Evolutionary conservation across 2,113 vertebrate species (phyloP).

Genomic region (Chunga burmeisteri): DNA sequence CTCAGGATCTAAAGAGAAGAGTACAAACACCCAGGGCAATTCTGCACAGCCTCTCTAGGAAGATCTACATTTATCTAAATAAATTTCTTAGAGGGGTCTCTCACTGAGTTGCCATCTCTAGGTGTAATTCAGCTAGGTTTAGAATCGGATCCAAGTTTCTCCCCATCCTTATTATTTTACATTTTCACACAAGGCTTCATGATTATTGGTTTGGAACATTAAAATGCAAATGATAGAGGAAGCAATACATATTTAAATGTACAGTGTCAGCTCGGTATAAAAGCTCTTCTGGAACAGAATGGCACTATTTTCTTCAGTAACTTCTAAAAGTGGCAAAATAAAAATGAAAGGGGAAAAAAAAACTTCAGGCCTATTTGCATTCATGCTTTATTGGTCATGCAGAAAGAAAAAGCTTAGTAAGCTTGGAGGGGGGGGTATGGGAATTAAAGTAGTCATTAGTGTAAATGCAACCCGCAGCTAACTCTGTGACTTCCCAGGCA

Average conservation of each 20-base stretch:
- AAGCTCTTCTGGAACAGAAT: slow-evolving; percentile 42
- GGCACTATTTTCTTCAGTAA: slow-evolving; percentile 37
- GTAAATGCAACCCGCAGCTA: slow-evolving; percentile 45
- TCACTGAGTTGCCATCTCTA: slow-evolving; percentile 45
- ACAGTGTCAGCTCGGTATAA: slow-evolving; percentile 47
- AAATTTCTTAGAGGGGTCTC: not conserved
- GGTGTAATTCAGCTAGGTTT: slow-evolving; percentile 64
- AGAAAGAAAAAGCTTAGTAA: slow-evolving; percentile 52
- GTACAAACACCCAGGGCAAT: not conserved
- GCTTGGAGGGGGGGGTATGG: not conserved
- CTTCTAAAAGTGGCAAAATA: slow-evolving; percentile 34
- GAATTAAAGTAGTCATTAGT: slow-evolving; percentile 50
- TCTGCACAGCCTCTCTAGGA: not conserved
- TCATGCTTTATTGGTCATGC: not conserved
- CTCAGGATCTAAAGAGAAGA: not conserved
- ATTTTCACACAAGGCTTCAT: slow-evolving; percentile 70
- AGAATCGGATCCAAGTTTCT: slow-evolving; percentile 68
- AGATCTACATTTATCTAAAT: slow-evolving; percentile 36
- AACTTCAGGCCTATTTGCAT: not conserved
- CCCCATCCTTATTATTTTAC: slow-evolving; percentile 60
- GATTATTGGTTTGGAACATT: slow-evolving; percentile 77
- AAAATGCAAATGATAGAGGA: slow-evolving; percentile 78
- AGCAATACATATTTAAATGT: slow-evolving; percentile 58
- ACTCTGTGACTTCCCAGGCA: slow-evolving; percentile 17
- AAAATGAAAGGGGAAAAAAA: not conserved